Conservation (phyloP, 2,888 invertebrate species). For the Rotaria socialis region DNA sequence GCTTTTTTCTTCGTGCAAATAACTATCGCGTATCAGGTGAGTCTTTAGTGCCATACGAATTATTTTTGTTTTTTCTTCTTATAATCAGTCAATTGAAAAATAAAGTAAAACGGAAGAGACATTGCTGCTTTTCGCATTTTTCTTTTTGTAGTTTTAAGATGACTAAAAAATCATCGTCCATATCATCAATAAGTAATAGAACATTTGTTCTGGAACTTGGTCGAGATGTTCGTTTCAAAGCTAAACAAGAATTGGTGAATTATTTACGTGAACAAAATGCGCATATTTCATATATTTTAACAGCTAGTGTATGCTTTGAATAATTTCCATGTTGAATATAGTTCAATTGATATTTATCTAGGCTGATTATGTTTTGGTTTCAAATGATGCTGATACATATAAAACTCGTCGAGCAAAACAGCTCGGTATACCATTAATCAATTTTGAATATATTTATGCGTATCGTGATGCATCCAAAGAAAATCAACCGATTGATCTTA, state of each 20-base stretch:
- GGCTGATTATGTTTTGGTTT: conserved; percentile 24
- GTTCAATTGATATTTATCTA: not conserved
- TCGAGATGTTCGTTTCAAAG: not conserved
- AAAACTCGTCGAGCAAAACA: conserved; percentile 27
- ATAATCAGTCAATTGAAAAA: not conserved
- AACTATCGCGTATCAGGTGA: not conserved
- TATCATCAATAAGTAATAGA: not conserved
- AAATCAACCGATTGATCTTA: not conserved
- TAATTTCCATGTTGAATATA: too few species aligned
- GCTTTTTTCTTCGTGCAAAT: not conserved
- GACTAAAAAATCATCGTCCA: not conserved
- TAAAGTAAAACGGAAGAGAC: too few species aligned
- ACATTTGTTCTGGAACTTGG: conserved; percentile 10
- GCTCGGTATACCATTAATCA: not conserved
- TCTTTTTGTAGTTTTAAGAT: too few species aligned
- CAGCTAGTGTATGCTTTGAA: not conserved
- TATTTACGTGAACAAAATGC: conserved; percentile 29
- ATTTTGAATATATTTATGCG: conserved; percentile 15
- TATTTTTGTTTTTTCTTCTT: too few species aligned
- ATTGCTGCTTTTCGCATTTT: too few species aligned
- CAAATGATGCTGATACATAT: not conserved
- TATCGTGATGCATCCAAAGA: not conserved
- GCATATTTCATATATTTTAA: not conserved
- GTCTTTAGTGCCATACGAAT: not conserved
- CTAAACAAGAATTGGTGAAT: not conserved